Base-by-base conservation (phyloP, 2,888 invertebrate genomes). In the Lamproptera curius region DNA sequence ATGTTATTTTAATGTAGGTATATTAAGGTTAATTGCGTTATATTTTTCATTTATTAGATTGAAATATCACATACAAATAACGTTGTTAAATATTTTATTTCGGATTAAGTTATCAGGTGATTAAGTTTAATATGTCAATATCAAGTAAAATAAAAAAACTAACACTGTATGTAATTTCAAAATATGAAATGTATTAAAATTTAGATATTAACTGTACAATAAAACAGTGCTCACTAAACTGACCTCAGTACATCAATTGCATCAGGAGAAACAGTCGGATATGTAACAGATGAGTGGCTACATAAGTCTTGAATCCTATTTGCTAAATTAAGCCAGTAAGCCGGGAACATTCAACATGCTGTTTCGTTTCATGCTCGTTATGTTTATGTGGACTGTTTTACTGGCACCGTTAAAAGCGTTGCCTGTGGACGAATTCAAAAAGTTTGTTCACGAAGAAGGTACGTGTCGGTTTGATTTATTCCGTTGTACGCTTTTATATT, bases 181-280 rank as follows among this genome's bases (percentile, higher is more conserved):
- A n/a, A n/a, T n/a, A n/a, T n/a, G n/a, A n/a, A n/a, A n/a, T n/a
- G n/a, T 20, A 5, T 20, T 20, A 6, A 20, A 20, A 41, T 55
- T 62, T 38, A 70, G 65, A 51, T 23, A 50, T 46, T 53, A 70
- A 73, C 51, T 71, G 76, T 83, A 82, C 79, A 48, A 55, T 67
- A 65, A 70, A 68, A 75, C 76, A 72, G 71, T 72, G 62, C 65
- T 70, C 55, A 73, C 71, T 79, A 74, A 70, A 65, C 60, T 62
- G 68, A 69, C 70, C 73, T 67, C 69, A 73, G 70, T 69, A 72
- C 66, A 73, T 75, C 82, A 83, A 84, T 82, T 83, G 84, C 70
- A 58, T 62, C 65, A 66, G 65, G 69, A 76, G 78, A 75, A 80
- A 75, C 71, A 73, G 65, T 61, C 67, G 68, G 67, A 68, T 66